phyloP scores from a whole-genome alignment of 1,140 invertebrate species.

The Heliconius himera region DNA sequence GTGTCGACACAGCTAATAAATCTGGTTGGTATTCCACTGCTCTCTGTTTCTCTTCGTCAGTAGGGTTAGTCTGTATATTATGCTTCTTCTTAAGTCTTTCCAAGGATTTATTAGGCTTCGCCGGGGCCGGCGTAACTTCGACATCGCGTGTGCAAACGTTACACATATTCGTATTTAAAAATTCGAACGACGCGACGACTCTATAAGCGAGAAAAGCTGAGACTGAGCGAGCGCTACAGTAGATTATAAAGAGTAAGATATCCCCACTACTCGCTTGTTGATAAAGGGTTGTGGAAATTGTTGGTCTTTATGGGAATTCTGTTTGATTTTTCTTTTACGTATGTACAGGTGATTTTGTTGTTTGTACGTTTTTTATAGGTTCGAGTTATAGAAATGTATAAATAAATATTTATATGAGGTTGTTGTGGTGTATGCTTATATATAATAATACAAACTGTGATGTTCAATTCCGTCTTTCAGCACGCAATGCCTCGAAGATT shows the following conservation, averaged over 20 bases:
- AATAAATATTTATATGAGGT: no score
- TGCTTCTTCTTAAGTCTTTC: constrained; percentile 72
- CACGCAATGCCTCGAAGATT: no score
- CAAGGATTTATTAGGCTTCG: constrained; percentile 53
- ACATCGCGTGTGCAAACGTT: constrained; percentile 71
- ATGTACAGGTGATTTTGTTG: background rate
- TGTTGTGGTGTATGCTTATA: no score
- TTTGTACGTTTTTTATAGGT: background rate
- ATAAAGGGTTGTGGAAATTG: constrained; percentile 9
- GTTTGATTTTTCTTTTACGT: background rate
- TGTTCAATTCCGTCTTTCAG: no score
- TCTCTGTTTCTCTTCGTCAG: constrained; percentile 60
- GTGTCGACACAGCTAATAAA: constrained; percentile 70
- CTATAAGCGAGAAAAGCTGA: constrained; percentile 40
- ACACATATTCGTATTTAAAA: constrained; percentile 57
- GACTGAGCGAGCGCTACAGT: constrained; percentile 44
- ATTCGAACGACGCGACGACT: background rate
- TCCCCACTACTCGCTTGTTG: constrained; percentile 46
- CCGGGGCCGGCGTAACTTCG: constrained; percentile 41
- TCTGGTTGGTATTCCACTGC: constrained; percentile 75
- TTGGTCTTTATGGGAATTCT: background rate
- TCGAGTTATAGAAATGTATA: no score
- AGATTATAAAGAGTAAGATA: constrained; percentile 64
- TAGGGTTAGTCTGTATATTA: constrained; percentile 67
- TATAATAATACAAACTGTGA: no score